phyloP scores from a whole-genome alignment of 2,113 vertebrate species.

The Hyla sarda region DNA sequence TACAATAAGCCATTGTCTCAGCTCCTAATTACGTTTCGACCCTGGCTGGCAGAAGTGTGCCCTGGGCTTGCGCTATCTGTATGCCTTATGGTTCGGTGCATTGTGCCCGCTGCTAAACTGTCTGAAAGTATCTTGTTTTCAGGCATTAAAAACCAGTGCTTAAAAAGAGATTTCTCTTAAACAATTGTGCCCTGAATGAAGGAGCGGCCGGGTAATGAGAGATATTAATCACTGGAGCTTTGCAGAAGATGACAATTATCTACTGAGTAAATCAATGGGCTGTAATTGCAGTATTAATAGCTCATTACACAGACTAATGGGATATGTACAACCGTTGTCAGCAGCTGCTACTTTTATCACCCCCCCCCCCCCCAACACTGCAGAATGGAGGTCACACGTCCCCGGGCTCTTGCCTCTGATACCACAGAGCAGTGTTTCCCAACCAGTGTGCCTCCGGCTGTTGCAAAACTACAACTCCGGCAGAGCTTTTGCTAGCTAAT shows the following conservation, averaged over 20 bases:
- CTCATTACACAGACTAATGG: slow-evolving; percentile 83
- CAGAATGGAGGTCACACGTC: slow-evolving; percentile 24
- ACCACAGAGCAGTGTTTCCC: too few relatives aligned
- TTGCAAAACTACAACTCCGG: too few relatives aligned
- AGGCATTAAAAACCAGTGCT: neutral
- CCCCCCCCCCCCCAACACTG: slow-evolving; percentile 30
- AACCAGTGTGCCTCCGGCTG: too few relatives aligned
- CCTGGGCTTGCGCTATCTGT: neutral
- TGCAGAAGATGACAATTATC: slow-evolving; percentile 71
- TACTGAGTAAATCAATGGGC: slow-evolving; percentile 75
- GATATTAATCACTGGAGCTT: slow-evolving; percentile 66
- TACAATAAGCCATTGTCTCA: slow-evolving; percentile 10
- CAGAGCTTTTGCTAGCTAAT: too few relatives aligned
- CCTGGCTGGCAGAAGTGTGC: neutral
- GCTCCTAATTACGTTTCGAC: slow-evolving; percentile 7
- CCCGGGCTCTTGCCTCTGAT: neutral
- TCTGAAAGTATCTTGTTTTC: slow-evolving; percentile 8
- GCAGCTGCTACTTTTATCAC: slow-evolving; percentile 48
- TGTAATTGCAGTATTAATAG: slow-evolving; percentile 83
- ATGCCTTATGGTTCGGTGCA: neutral
- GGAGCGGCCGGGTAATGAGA: slow-evolving; percentile 62
- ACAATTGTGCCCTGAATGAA: slow-evolving; percentile 4
- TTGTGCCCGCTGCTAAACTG: neutral
- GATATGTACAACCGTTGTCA: slow-evolving; percentile 67
- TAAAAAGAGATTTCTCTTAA: slow-evolving; percentile 47